Conservation (phyloP, 2,797 vertebrate genomes). For the Gouania willdenowi region DNA sequence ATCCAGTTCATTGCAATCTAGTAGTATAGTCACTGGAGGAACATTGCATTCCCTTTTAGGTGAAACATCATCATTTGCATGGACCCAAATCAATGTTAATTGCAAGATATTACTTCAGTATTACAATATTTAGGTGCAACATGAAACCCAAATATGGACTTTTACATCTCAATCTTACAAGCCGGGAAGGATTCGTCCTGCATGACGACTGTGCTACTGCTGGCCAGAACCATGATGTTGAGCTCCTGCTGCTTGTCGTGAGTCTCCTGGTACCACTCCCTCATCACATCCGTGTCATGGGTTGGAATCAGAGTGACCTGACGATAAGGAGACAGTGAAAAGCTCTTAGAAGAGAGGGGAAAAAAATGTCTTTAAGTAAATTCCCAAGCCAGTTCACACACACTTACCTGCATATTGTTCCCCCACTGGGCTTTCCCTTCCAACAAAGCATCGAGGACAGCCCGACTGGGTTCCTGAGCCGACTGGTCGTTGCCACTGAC, state of each 20-base stretch:
- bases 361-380: too few relatives aligned
- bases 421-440: constrained; percentile 95
- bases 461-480: constrained; percentile 89
- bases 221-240: constrained; percentile 98
- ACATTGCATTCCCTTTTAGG: constrained; percentile 9
- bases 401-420: constrained; percentile 88
- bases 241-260: constrained; percentile 96
- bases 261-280: constrained; percentile 98
- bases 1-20: constrained; percentile 9
- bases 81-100: constrained; percentile 14
- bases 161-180: constrained; percentile 97
- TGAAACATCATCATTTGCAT: constrained; percentile 4
- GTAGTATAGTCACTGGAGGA: constrained; percentile 8
- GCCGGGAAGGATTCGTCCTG: constrained; percentile 98
- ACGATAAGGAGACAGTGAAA: too few relatives aligned
- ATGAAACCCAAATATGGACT: constrained; percentile 2
- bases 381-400: background rate
- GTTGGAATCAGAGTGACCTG: constrained; percentile 97
- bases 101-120: constrained; percentile 16
- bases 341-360: too few relatives aligned
- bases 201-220: constrained; percentile 99
- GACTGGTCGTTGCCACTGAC: constrained; percentile 92
- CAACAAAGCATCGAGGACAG: constrained; percentile 89
- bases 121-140: constrained; percentile 36
- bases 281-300: constrained; percentile 96